Percentiles rank a stretch among this genome's conserved stretches.
phyloP scores from a whole-genome alignment of 2,113 vertebrate genomes.

The Oryzias celebensis region DNA sequence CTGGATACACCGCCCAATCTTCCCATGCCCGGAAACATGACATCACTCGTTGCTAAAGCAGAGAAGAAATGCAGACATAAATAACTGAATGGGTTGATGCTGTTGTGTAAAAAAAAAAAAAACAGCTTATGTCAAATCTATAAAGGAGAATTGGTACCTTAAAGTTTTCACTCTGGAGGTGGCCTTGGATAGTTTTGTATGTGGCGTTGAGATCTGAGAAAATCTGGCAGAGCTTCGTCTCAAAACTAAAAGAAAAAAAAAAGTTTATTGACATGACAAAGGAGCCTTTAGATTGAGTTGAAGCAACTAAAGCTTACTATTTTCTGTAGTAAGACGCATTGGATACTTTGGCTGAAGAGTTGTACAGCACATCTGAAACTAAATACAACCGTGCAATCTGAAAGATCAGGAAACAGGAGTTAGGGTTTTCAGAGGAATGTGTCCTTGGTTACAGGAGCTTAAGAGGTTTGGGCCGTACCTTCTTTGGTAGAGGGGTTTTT shows the following conservation, averaged over 20 bases:
- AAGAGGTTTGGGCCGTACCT: slow-evolving; percentile 67
- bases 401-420: slow-evolving; percentile 18
- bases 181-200: slow-evolving; percentile 97
- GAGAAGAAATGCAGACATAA: background rate
- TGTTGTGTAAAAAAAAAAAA: background rate
- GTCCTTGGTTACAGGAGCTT: background rate
- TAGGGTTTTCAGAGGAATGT: background rate
- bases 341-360: slow-evolving; percentile 97
- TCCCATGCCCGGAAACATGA: slow-evolving; percentile 98
- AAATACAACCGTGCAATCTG: slow-evolving; percentile 98
- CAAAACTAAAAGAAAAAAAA: slow-evolving; percentile 82
- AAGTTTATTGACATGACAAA: background rate
- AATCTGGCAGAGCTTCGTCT: slow-evolving; percentile 96
- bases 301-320: slow-evolving; percentile 84
- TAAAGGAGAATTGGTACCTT: slow-evolving; percentile 80
- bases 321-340: slow-evolving; percentile 99
- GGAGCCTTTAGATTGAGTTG: background rate
- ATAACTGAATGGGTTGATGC: background rate
- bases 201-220: slow-evolving; percentile 97
- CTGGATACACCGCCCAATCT: slow-evolving; percentile 98
- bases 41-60: slow-evolving; percentile 94
- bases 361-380: slow-evolving; percentile 97
- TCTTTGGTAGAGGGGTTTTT: slow-evolving; percentile 98
- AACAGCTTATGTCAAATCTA: too few species aligned
- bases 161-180: slow-evolving; percentile 97